Base-by-base conservation (phyloP, 1,140 invertebrate species). In the Vanessa atalanta region DNA sequence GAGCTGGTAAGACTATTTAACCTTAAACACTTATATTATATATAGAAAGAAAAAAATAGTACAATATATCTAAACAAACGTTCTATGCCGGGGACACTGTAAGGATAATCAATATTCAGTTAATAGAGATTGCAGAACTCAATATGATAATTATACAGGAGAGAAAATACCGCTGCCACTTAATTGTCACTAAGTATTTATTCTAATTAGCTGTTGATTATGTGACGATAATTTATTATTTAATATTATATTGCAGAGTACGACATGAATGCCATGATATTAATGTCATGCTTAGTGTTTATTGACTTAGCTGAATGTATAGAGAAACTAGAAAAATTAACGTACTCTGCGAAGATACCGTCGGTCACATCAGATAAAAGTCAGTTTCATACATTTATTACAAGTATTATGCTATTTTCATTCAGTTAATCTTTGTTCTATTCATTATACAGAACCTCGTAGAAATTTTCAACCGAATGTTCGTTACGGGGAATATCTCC, bases 301-400 rank as follows among this genome's bases (percentile, higher is more conserved):
- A 83, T 92, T 65, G 88, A 92, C 74, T 78, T 88, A 31, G 80
- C 86, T 3, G 90, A 90, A 65, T 92, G 90, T 69, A 72, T 89
- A 20, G 71, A 89, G 47, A 73, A 48, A 16, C 67, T 92, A 31
- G 81, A 87, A 26, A 84, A 85, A 57, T 72, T 90, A 61, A 88
- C 83, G 12, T 60, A 81, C 26, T 50, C 37, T 8, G 66, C 80
- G 50, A 76, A 76, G n/a, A 73, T 79, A 57, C 75, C 73, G 11
- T 64, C 70, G 13, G 48, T 64, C 65, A 13, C 70, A 8, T 53
- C 16, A 14, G 71, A 66, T 43, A 83, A 79, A 83, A 83, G 88
- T 91, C 74, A 67, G 79, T 79, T 57, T 67, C 12, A 13, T 31
- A 26, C 23, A 48, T 7, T 65, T 51, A 23, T 15, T 37, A 37